Conservation (phyloP, 2,888 invertebrate species). For the Caenorhabditis sp. region DNA sequence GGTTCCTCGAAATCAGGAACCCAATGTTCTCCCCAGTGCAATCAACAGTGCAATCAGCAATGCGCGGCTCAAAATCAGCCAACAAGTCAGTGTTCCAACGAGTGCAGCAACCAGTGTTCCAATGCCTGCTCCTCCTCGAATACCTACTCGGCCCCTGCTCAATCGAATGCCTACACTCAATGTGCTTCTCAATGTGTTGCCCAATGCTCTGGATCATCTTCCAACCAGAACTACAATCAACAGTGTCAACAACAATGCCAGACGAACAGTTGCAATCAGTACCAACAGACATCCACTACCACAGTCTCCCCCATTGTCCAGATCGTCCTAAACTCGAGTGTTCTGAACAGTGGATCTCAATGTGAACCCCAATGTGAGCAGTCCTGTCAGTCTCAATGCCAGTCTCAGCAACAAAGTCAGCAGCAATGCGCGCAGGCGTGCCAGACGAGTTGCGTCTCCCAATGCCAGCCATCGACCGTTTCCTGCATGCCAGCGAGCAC, state of each 20-base stretch:
- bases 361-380: slow-evolving; percentile 61
- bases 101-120: slow-evolving; percentile 51
- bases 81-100: slow-evolving; percentile 40
- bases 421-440: slow-evolving; percentile 62
- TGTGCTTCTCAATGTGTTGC: slow-evolving; percentile 55
- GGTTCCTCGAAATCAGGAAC: slow-evolving; percentile 4
- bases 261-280: slow-evolving; percentile 32
- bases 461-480: slow-evolving; percentile 56
- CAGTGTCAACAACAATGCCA: slow-evolving; percentile 61
- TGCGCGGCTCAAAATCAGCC: slow-evolving; percentile 45
- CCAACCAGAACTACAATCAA: slow-evolving; percentile 26
- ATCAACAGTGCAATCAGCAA: slow-evolving; percentile 53
- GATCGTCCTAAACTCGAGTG: slow-evolving; percentile 53
- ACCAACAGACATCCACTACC: slow-evolving; percentile 19
- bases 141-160: background rate
- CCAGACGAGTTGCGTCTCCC: slow-evolving; percentile 53
- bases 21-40: slow-evolving; percentile 53
- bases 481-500: slow-evolving; percentile 42
- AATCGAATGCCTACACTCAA: slow-evolving; percentile 16
- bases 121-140: slow-evolving; percentile 29
- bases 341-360: slow-evolving; percentile 53
- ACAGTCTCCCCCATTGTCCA: slow-evolving; percentile 46
- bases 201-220: slow-evolving; percentile 37
- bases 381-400: slow-evolving; percentile 56
- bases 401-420: slow-evolving; percentile 50